phyloP scores from a whole-genome alignment of 2,888 invertebrate species.

The Ochropacha duplaris region DNA sequence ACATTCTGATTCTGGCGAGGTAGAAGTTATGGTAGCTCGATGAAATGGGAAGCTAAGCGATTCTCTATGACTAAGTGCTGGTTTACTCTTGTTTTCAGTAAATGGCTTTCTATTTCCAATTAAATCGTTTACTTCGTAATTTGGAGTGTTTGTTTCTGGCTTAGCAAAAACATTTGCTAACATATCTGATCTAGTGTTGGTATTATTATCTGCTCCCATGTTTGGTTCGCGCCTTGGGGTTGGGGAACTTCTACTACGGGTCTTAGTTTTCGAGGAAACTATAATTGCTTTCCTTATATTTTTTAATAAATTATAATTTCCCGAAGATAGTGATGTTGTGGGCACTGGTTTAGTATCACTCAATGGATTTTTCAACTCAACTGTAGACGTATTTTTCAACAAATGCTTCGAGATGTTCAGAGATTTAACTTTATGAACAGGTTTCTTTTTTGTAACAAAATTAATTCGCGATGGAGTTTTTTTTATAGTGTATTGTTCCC shows the following conservation, averaged over 20 bases:
- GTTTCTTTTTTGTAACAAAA: slow-evolving; percentile 36
- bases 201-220: slow-evolving; percentile 16
- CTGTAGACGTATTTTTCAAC: slow-evolving; percentile 1
- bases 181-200: slow-evolving; percentile 21
- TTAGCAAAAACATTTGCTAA: not conserved
- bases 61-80: slow-evolving; percentile 4
- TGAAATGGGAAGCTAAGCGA: slow-evolving; percentile 17
- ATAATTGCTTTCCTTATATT: slow-evolving; percentile 6
- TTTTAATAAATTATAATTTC: slow-evolving; percentile 26
- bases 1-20: slow-evolving; percentile 45
- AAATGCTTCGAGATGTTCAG: slow-evolving; percentile 62
- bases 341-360: slow-evolving; percentile 12
- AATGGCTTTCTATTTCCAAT: slow-evolving; percentile 3
- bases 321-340: slow-evolving; percentile 37
- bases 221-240: slow-evolving; percentile 35
- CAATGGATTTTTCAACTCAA: not conserved
- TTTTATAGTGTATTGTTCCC: slow-evolving; percentile 13
- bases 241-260: slow-evolving; percentile 48
- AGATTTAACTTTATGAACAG: slow-evolving; percentile 70
- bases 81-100: slow-evolving; percentile 1
- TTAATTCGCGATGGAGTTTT: not conserved
- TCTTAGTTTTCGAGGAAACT: slow-evolving; percentile 13
- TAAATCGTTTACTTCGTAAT: not conserved
- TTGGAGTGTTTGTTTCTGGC: not conserved
- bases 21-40: slow-evolving; percentile 30